Evolutionary conservation across 2,888 invertebrate species (phyloP).

Genomic region (Trilocha varians): DNA sequence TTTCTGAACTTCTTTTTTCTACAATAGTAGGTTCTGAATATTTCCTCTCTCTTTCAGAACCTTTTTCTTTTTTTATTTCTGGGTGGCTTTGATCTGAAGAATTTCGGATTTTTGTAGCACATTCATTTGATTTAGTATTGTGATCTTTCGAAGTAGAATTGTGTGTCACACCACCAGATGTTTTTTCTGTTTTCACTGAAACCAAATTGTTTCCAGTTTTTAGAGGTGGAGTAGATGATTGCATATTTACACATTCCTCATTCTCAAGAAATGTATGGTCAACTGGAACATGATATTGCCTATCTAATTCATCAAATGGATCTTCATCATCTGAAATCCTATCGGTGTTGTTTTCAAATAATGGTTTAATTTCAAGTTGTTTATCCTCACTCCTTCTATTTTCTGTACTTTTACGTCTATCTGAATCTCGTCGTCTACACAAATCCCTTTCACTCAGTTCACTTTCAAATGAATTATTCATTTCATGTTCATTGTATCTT

Average conservation of each 20-base stretch:
- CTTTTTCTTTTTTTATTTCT: slow-evolving; percentile 27
- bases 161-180: not conserved
- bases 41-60: slow-evolving; percentile 24
- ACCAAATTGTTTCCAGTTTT: slow-evolving; percentile 15
- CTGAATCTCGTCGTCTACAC: slow-evolving; percentile 14
- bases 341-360: slow-evolving; percentile 42
- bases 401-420: slow-evolving; percentile 24
- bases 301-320: slow-evolving; percentile 60
- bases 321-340: slow-evolving; percentile 54
- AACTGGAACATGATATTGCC: slow-evolving; percentile 65
- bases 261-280: slow-evolving; percentile 53
- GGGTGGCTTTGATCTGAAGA: too few relatives aligned
- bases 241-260: slow-evolving; percentile 25
- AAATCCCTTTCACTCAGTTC: not conserved
- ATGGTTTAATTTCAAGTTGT: slow-evolving; percentile 24
- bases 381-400: slow-evolving; percentile 19
- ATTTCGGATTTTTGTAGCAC: too few relatives aligned
- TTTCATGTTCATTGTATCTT: too few relatives aligned
- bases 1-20: slow-evolving; percentile 12
- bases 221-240: slow-evolving; percentile 1
- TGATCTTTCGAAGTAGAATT: not conserved
- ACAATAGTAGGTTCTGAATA: slow-evolving; percentile 10
- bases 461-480: not conserved
- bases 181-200: not conserved
- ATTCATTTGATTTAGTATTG: too few relatives aligned